Percentiles rank a stretch among this genome's conserved stretches.
Evolutionary conservation across 1,140 invertebrate species (phyloP).

Genomic region (Diorhabda carinulata): DNA sequence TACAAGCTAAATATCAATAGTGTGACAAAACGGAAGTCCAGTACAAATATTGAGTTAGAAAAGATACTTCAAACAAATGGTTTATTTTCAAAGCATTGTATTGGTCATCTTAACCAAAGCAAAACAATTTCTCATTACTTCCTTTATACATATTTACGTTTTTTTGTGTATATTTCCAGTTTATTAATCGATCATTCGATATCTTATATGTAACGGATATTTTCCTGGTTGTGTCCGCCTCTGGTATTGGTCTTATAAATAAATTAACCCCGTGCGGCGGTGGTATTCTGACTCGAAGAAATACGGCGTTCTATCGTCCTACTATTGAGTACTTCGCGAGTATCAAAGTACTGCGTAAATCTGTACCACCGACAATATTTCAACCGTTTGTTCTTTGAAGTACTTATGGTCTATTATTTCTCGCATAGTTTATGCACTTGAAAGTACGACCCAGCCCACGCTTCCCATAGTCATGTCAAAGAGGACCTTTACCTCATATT

Average conservation of each 20-base stretch:
- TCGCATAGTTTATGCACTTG: constrained; percentile 29
- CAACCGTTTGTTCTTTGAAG: constrained; percentile 19
- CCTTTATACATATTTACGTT: no score
- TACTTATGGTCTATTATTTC: constrained; percentile 33
- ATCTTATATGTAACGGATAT: no score
- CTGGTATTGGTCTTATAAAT: background rate
- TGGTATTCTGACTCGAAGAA: constrained; percentile 10
- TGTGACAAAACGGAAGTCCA: no score
- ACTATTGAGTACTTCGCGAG: background rate
- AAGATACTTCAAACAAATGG: no score
- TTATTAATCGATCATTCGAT: no score
- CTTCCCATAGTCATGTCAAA: constrained; percentile 29
- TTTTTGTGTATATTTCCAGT: no score
- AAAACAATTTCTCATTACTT: no score
- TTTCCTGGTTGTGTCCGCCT: background rate
- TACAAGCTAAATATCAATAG: no score
- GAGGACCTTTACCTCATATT: constrained; percentile 24
- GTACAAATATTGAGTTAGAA: no score
- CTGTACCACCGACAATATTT: constrained; percentile 11
- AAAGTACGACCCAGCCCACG: constrained; percentile 26
- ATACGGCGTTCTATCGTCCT: constrained; percentile 1
- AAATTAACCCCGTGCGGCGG: constrained; percentile 12
- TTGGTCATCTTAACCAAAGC: no score
- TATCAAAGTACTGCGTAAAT: constrained; percentile 13
- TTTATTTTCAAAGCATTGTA: no score